Conservation (phyloP, 2,113 vertebrate genomes). For the Carassius gibelio region DNA sequence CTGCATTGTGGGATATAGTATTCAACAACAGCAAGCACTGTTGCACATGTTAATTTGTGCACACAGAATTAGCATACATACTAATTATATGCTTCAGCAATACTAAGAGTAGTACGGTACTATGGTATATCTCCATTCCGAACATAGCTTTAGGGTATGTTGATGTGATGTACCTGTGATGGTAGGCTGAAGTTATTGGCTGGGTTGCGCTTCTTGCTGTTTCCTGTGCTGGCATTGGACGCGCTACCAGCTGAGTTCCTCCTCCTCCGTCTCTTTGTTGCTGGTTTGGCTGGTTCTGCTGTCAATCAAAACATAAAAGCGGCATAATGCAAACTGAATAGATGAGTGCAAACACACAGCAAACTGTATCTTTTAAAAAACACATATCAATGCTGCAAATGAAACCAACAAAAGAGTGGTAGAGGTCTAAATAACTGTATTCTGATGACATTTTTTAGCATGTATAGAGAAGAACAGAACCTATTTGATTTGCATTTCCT, state of each 20-base stretch:
- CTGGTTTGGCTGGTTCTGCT: conserved; percentile 94
- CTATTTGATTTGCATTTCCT: not conserved
- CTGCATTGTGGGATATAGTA: too few relatives aligned
- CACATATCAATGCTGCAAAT: not conserved
- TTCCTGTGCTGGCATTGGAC: conserved; percentile 92
- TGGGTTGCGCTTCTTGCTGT: conserved; percentile 98
- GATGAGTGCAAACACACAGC: not conserved
- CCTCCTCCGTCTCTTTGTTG: conserved; percentile 96
- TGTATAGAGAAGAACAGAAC: not conserved
- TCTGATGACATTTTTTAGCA: not conserved
- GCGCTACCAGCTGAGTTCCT: conserved; percentile 98
- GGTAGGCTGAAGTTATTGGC: conserved; percentile 96
- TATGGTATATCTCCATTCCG: not conserved
- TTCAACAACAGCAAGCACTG: not conserved
- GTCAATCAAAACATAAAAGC: conserved; percentile 32
- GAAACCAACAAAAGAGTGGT: not conserved
- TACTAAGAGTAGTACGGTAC: not conserved
- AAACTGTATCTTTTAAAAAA: not conserved
- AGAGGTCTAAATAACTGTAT: not conserved
- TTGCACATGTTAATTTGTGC: not conserved
- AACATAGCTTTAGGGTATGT: not conserved
- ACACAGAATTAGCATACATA: not conserved
- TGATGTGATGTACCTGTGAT: conserved; percentile 94
- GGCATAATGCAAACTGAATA: not conserved
- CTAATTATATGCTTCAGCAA: not conserved